A percentile compares a stretch with the other conserved stretches of the same genome.
Evolutionary conservation across 2,888 invertebrate genomes (phyloP).

Genomic region (Maniola hyperantus): DNA sequence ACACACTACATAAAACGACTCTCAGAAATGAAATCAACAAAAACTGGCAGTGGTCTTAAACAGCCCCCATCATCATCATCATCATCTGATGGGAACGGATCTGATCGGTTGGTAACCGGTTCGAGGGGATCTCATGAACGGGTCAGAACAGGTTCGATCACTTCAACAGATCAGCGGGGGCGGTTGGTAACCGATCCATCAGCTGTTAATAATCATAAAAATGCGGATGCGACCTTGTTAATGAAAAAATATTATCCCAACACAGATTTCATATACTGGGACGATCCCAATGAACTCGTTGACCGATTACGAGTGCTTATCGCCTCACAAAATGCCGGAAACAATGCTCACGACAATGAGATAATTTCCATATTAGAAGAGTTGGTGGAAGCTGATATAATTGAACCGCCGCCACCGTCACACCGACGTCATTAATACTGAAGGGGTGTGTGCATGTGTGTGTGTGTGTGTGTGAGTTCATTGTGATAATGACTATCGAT

Average conservation of each 20-base stretch:
- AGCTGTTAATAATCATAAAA: too few relatives aligned
- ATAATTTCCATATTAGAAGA: not conserved
- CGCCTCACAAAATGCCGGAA: not conserved
- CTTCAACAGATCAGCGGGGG: too few relatives aligned
- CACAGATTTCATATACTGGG: not conserved
- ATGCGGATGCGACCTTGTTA: not conserved
- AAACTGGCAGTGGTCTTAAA: too few relatives aligned
- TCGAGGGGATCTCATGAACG: too few relatives aligned
- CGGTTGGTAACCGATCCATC: too few relatives aligned
- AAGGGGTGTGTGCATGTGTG: too few relatives aligned
- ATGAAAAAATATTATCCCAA: not conserved
- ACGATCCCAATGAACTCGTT: not conserved
- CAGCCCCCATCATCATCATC: not conserved
- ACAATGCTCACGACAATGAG: not conserved
- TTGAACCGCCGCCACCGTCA: not conserved
- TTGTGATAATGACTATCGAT: not conserved
- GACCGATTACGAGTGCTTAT: not conserved
- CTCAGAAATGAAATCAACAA: not conserved
- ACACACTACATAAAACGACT: not conserved
- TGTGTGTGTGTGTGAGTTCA: too few relatives aligned
- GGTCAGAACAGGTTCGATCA: too few relatives aligned
- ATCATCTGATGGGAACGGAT: too few relatives aligned
- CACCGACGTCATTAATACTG: not conserved
- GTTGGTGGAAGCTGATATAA: not conserved
- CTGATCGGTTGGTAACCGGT: too few relatives aligned